Base-by-base conservation (phyloP, 2,888 invertebrate genomes). In the Scelioninae gen. 2 region DNA sequence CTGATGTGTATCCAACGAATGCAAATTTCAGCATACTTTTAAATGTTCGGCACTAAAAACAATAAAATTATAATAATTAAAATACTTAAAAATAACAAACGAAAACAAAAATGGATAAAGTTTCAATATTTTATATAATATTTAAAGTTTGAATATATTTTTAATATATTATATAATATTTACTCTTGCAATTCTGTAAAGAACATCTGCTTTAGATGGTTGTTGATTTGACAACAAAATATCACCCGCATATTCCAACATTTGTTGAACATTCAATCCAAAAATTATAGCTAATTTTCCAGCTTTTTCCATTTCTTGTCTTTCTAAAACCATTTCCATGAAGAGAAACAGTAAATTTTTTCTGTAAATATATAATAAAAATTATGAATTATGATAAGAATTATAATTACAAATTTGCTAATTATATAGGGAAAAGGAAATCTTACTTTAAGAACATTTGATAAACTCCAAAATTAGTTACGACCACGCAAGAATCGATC, bases 211-310 rank as follows among this genome's bases (percentile, higher is more conserved):
- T 70, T 93, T 92, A 52, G 92, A 90, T 72, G 93, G 91, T 77
- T 92, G 91, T 10, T 92, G 92, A 72, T 92, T 90, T 2, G 92
- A 89, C 81, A 96, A 88, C 81, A 94, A 89, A 84, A 93, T 89
- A 86, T 96, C 96, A 0, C 95, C 95, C 25, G 95, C 93, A 78
- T 91, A 90, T 83, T 94, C 93, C 76, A 96, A 88, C 55, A 92
- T 86, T 58, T 90, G 89, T 73, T 91, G 90, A 50, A 93, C 87
- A 78, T 91, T 90, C 57, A 92, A 85, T 48, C 90, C 89, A 81
- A 90, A 90, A 52, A 91, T 87, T 50, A 87, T 84, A 0, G 90
- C 89, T 37, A 91, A 82, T 78, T 87, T 87, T 78, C 90, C 90
- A 5, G 91, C 90, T 79, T 87, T 87, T 41, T 88, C 88, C 5